These are phyloP conservation scores for Meiosimyza platycephala DNA, from an alignment of 2,888 invertebrate genomes.

Conservation along the genomic window DNA sequence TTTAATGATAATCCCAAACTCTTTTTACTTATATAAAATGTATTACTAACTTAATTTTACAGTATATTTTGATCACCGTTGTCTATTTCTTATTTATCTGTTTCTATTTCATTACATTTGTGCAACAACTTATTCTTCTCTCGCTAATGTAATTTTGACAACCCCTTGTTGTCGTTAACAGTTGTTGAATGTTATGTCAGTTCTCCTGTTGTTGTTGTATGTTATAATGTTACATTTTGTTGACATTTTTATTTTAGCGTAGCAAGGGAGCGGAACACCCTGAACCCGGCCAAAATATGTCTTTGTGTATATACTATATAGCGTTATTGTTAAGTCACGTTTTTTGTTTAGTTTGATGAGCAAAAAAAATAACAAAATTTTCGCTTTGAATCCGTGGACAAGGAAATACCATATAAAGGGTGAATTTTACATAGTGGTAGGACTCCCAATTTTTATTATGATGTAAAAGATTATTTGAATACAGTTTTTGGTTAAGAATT, in stretches of 20 bases:
- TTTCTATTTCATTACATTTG: conserved; percentile 58
- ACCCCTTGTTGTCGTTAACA: conserved; percentile 5
- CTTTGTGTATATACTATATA: too few relatives aligned
- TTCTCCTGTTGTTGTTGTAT: background rate
- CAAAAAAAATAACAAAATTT: too few relatives aligned
- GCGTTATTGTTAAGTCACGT: too few relatives aligned
- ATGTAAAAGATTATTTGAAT: too few relatives aligned
- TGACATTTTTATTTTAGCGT: conserved; percentile 50
- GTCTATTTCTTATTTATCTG: conserved; percentile 44
- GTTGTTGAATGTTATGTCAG: conserved; percentile 19
- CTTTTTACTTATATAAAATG: background rate
- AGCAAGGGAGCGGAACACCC: background rate
- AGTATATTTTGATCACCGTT: conserved; percentile 40
- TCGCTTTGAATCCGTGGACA: too few relatives aligned
- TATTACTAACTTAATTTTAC: background rate
- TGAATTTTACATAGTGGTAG: too few relatives aligned
- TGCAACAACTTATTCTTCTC: conserved; percentile 41
- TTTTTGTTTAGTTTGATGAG: too few relatives aligned
- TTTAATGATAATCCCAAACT: too few relatives aligned
- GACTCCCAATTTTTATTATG: too few relatives aligned
- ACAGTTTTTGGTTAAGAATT: too few relatives aligned
- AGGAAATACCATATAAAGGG: too few relatives aligned
- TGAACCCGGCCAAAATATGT: too few relatives aligned
- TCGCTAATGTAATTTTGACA: conserved; percentile 4
- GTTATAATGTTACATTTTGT: conserved; percentile 26